phyloP scores from a whole-genome alignment of 2,113 vertebrate genomes.

The Ifrita kowaldi region DNA sequence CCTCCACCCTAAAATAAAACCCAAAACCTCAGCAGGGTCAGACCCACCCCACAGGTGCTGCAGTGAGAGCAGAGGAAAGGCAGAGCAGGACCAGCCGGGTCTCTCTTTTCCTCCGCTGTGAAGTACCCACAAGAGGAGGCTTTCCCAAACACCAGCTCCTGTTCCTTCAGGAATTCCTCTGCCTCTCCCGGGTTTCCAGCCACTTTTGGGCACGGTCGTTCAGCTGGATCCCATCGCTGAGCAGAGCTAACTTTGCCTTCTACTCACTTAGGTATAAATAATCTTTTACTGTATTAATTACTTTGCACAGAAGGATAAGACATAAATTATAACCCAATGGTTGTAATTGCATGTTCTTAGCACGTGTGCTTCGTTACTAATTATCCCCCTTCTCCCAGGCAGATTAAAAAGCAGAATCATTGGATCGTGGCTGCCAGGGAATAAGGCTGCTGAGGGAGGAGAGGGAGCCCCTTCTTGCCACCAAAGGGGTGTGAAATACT shows the following conservation, averaged over 20 bases:
- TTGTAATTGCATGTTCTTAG: slow-evolving; percentile 59
- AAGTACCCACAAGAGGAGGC: not conserved
- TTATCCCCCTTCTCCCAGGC: slow-evolving; percentile 39
- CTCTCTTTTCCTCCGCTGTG: not conserved
- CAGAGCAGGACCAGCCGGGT: not conserved
- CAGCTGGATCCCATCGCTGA: not conserved
- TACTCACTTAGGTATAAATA: slow-evolving; percentile 26
- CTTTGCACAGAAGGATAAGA: slow-evolving; percentile 47
- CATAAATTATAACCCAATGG: slow-evolving; percentile 56
- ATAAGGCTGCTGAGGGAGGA: not conserved
- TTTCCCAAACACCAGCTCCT: not conserved
- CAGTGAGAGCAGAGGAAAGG: not conserved
- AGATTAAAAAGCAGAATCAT: slow-evolving; percentile 7
- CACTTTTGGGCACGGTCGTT: accelerated
- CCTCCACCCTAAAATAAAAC: not conserved
- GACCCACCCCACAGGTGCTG: not conserved
- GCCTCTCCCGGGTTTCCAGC: not conserved
- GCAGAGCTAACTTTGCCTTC: slow-evolving; percentile 1
- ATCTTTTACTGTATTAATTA: slow-evolving; percentile 51
- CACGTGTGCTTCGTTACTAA: slow-evolving; percentile 34
- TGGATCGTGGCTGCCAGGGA: not conserved
- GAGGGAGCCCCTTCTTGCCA: not conserved
- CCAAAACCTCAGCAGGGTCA: not conserved
- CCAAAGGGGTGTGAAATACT: not conserved
- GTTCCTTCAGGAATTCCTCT: not conserved